Percentiles rank a stretch among this genome's conserved stretches.
phyloP scores from a whole-genome alignment of 1,140 invertebrate species.

The Amyelois transitella region DNA sequence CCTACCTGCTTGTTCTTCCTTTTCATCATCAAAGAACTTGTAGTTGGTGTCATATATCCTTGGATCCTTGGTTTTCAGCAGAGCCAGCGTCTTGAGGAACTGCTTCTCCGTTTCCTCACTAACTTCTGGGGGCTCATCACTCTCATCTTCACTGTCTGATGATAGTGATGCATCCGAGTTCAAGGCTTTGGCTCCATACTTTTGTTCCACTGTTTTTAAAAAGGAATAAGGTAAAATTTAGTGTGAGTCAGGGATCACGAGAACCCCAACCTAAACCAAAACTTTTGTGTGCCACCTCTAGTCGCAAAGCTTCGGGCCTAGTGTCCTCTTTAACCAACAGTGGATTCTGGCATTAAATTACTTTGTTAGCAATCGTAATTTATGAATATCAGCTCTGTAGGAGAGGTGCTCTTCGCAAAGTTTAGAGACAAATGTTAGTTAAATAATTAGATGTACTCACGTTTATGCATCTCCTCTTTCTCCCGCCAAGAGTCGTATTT shows the following conservation, averaged over 20 bases:
- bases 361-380: too few species aligned
- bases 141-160: conserved; percentile 62
- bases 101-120: conserved; percentile 83
- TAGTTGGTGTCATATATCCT: conserved; percentile 87
- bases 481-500: conserved; percentile 87
- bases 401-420: too few species aligned
- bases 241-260: too few species aligned
- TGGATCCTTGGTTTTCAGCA: conserved; percentile 91
- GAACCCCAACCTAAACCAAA: too few species aligned
- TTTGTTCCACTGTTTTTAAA: conserved; percentile 55
- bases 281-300: too few species aligned
- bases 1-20: conserved; percentile 47
- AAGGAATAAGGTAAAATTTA: background rate
- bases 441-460: conserved; percentile 77
- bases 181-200: conserved; percentile 49
- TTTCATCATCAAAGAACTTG: conserved; percentile 81
- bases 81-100: conserved; percentile 90
- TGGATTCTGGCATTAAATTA: too few species aligned
- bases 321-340: too few species aligned
- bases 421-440: too few species aligned
- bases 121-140: conserved; percentile 49
- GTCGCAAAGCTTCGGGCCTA: too few species aligned
- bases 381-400: too few species aligned
- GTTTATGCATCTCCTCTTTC: conserved; percentile 90
- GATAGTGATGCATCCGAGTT: conserved; percentile 31